phyloP scores from a whole-genome alignment of 2,888 invertebrate genomes.

The Heliconius hortense region DNA sequence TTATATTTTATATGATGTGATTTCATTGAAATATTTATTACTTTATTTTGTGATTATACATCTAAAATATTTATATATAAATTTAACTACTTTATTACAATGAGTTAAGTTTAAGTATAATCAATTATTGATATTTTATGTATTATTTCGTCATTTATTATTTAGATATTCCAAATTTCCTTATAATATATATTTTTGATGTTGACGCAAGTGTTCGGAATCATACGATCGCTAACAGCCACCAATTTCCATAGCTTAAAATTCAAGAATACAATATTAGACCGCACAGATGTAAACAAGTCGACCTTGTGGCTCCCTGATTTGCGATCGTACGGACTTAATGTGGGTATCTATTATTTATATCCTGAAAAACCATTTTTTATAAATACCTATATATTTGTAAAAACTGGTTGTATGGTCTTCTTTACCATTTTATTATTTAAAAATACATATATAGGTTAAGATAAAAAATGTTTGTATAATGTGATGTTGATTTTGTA shows the following conservation, averaged over 20 bases:
- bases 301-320: constrained; percentile 57
- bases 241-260: constrained; percentile 66
- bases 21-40: not conserved
- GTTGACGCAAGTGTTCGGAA: constrained; percentile 33
- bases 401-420: not conserved
- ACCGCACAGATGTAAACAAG: constrained; percentile 65
- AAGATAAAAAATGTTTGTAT: not conserved
- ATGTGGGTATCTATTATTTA: constrained; percentile 9
- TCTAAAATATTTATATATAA: not conserved
- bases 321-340: constrained; percentile 22
- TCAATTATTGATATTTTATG: not conserved
- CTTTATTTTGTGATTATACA: not conserved
- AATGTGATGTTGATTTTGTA: not conserved
- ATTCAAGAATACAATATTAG: constrained; percentile 56
- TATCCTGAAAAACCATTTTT: not conserved
- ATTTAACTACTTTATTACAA: not conserved
- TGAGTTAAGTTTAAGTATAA: not conserved
- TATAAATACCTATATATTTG: not conserved
- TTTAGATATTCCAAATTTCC: constrained; percentile 7
- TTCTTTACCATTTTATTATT: not conserved
- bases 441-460: not conserved
- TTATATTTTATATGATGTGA: not conserved
- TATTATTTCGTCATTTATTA: not conserved
- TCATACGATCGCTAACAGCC: constrained; percentile 41
- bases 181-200: too few species aligned